Conservation (phyloP, 2,797 vertebrate genomes). For the Pangasius sanitwongsei region DNA sequence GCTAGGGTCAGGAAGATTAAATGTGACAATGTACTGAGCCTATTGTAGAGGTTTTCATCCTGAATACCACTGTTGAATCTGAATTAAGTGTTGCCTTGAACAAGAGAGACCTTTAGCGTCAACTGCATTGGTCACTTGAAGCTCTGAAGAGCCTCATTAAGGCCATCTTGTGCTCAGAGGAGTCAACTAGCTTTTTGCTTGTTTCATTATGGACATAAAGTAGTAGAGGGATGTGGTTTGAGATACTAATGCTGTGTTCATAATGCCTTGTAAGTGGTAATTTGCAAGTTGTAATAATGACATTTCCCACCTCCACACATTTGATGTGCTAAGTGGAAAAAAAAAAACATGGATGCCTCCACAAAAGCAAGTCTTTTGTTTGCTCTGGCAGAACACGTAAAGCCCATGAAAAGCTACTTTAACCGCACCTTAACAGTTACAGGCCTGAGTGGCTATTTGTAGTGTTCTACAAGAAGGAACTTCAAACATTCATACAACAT, state of each 20-base stretch:
- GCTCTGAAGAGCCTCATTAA: constrained; percentile 6
- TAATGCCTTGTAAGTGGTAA: background rate
- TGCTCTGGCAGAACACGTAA: background rate
- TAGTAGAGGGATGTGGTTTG: background rate
- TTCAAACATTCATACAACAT: background rate
- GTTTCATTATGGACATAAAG: background rate
- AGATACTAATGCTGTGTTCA: background rate
- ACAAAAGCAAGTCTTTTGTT: background rate
- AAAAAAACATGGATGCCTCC: background rate
- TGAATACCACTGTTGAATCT: constrained; percentile 19
- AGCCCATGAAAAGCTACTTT: background rate
- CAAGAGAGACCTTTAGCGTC: background rate
- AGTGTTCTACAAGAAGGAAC: background rate
- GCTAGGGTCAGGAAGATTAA: constrained; percentile 37
- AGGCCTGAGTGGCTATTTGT: background rate
- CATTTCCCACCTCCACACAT: background rate
- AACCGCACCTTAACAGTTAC: background rate
- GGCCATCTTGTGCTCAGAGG: constrained; percentile 6
- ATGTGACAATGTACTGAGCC: constrained; percentile 38
- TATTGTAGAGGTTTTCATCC: constrained; percentile 37
- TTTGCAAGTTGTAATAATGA: background rate
- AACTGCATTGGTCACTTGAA: constrained; percentile 1
- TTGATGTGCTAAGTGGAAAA: background rate
- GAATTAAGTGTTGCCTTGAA: constrained; percentile 13
- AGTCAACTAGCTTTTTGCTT: background rate